phyloP scores from a whole-genome alignment of 2,797 vertebrate species.

The Cossypha heuglini region DNA sequence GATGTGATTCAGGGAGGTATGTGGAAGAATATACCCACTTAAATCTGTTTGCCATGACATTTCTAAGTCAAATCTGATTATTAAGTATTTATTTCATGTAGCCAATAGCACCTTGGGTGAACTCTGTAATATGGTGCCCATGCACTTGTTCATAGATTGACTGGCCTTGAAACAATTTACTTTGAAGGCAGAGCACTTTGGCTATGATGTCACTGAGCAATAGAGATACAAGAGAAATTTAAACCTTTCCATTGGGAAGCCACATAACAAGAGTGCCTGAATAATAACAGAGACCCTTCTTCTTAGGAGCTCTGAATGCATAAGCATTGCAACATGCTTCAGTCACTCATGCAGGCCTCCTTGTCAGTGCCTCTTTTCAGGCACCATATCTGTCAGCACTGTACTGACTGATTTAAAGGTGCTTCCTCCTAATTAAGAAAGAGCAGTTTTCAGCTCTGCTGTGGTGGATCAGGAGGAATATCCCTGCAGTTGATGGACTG shows the following conservation, averaged over 20 bases:
- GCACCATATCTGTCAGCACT: not conserved
- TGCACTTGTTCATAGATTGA: not conserved
- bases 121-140: not conserved
- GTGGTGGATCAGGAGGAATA: not conserved
- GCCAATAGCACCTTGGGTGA: not conserved
- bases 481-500: not conserved
- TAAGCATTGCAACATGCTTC: not conserved
- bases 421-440: slow-evolving; percentile 17
- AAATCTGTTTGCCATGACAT: not conserved
- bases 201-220: not conserved
- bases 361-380: not conserved
- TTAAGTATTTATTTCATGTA: not conserved
- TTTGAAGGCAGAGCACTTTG: not conserved
- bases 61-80: slow-evolving; percentile 26
- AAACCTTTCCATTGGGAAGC: not conserved
- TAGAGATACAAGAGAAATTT: not conserved
- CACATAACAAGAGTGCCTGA: not conserved
- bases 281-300: not conserved
- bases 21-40: not conserved
- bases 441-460: not conserved
- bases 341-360: not conserved
- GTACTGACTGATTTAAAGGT: slow-evolving; percentile 12
- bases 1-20: not conserved
- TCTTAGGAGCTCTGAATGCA: not conserved
- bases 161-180: not conserved